These are phyloP conservation scores for Cataglyphis cursor DNA, from an alignment of 2,888 invertebrate species.

Conservation along the genomic window DNA sequence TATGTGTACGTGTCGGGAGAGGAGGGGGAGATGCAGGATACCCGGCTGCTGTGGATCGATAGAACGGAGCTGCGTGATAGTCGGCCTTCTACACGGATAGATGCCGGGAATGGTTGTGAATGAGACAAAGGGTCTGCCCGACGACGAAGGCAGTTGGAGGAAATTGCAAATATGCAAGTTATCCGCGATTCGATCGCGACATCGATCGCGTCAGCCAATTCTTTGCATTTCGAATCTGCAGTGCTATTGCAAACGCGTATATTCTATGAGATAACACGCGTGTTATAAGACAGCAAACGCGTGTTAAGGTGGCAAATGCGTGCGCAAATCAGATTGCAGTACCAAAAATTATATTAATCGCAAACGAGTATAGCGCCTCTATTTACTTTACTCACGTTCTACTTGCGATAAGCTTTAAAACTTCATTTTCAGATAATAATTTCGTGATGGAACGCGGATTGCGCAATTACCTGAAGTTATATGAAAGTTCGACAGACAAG, in stretches of 20 bases:
- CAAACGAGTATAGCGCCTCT: not conserved
- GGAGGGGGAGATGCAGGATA: conserved; percentile 52
- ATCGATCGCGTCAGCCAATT: conserved; percentile 11
- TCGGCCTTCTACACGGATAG: conserved; percentile 71
- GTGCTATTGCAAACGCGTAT: not conserved
- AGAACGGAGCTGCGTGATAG: conserved; percentile 81
- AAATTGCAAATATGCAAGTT: conserved; percentile 36
- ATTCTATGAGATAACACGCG: not conserved
- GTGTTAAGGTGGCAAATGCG: not conserved
- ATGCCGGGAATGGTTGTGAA: conserved; percentile 57
- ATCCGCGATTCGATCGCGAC: not conserved
- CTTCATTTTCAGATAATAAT: not conserved
- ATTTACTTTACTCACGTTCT: not conserved
- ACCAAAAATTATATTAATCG: not conserved
- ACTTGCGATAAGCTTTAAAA: not conserved
- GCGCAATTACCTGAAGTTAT: not conserved
- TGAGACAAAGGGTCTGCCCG: conserved; percentile 53
- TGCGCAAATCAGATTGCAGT: not conserved
- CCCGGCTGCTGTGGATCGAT: conserved; percentile 77
- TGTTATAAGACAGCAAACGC: not conserved
- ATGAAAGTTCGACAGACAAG: not conserved
- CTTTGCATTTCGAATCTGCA: not conserved
- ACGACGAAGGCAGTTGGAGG: conserved; percentile 12
- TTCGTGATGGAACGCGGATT: not conserved
- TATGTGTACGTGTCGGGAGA: conserved; percentile 19